phyloP scores from a whole-genome alignment of 2,888 invertebrate genomes.

The Agonopterix subpropinquella region DNA sequence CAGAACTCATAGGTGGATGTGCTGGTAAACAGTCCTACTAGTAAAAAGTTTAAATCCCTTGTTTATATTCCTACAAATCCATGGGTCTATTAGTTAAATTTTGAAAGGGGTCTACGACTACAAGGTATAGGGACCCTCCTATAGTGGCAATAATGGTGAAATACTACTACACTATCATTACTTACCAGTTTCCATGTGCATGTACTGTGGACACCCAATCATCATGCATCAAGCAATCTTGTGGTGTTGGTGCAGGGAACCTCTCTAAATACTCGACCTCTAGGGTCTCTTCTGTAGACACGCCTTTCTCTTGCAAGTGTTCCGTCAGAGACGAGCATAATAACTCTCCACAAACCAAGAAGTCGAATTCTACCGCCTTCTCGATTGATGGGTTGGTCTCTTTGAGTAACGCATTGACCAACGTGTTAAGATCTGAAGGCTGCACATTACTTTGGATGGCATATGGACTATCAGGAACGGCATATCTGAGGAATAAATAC shows the following conservation, averaged over 20 bases:
- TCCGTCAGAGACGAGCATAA: slow-evolving; percentile 82
- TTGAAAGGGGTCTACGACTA: too few relatives aligned
- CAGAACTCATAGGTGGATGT: too few relatives aligned
- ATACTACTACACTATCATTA: not conserved
- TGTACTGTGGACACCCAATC: slow-evolving; percentile 98
- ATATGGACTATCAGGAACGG: slow-evolving; percentile 89
- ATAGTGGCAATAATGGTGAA: too few relatives aligned
- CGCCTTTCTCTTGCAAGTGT: slow-evolving; percentile 83
- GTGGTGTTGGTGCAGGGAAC: slow-evolving; percentile 93
- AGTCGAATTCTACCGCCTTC: slow-evolving; percentile 86
- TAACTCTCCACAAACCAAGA: slow-evolving; percentile 89
- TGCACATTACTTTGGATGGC: slow-evolving; percentile 86
- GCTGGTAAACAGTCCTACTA: too few relatives aligned
- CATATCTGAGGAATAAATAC: slow-evolving; percentile 77
- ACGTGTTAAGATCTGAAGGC: slow-evolving; percentile 81
- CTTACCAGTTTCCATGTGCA: slow-evolving; percentile 80
- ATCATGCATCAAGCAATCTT: slow-evolving; percentile 94
- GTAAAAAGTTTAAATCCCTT: too few relatives aligned
- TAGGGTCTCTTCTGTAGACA: slow-evolving; percentile 89
- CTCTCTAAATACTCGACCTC: slow-evolving; percentile 95
- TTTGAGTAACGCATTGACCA: slow-evolving; percentile 86
- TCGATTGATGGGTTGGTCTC: slow-evolving; percentile 57
- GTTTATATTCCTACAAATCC: too few relatives aligned
- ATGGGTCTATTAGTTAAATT: too few relatives aligned
- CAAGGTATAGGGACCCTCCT: too few relatives aligned